Evolutionary conservation across 2,797 vertebrate species (phyloP), one percentile per base, ranked within the genome.

Genomic region (Lophotriccus pileatus): DNA sequence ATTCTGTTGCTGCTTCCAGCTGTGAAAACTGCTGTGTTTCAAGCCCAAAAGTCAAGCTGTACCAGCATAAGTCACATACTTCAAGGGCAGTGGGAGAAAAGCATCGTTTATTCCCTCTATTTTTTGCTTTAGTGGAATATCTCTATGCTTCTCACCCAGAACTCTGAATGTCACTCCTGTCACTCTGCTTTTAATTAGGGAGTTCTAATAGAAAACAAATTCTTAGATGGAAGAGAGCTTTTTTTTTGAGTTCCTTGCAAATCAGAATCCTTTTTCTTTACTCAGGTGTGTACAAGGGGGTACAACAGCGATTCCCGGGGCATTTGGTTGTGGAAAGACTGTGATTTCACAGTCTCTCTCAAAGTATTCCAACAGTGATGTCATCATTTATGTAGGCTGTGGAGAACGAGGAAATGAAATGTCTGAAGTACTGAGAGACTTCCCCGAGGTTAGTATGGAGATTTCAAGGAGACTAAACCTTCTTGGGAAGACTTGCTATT

Each of bases 331-430:
- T 95, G 99, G 99, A 83, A 99, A 99, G 97, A 99, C 99, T 1
- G 99, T 99, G 90, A 99, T 99, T 97, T 99, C 99, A 0, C 99
- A 99, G 97, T 99, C 99, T 53, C 96, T 99, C 64, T 99, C 99
- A 64, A 99, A 99, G 94, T 99, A 99, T 96, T 99, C 99, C 95
- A 99, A 99, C 98, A 99, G 99, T 67, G 99, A 99, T 24, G 99
- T 99, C 89, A 99, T 99, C 89, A 98, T 99, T 96, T 99, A 99
- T 9, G 99, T 99, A 32, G 99, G 99, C 84, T 99, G 99, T 41
- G 99, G 99, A 92, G 99, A 99, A 97, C 98, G 99, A 97, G 99
- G 99, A 90, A 99, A 99, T 55, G 99, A 99, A 97, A 99, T 99
- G 99, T 99, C 99, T 77, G 99, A 99, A 98, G 99, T 99, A 88